Evolutionary conservation across 2,888 invertebrate species (phyloP).

Genomic region (Agrilus biguttatus): DNA sequence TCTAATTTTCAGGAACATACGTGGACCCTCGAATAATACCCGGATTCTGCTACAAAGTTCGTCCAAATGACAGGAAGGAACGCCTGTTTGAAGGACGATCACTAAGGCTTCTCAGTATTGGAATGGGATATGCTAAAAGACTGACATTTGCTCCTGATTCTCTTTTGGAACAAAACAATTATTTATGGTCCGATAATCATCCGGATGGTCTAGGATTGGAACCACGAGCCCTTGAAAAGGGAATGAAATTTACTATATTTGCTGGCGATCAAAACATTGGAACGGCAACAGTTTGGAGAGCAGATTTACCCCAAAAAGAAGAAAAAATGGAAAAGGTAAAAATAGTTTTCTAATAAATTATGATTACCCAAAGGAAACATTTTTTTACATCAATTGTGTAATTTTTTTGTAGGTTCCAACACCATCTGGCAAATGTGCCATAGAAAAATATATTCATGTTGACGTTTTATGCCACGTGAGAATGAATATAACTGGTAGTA

Average conservation of each 20-base stretch:
- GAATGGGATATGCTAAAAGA: constrained; percentile 64
- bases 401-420: constrained; percentile 22
- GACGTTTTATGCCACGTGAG: constrained; percentile 54
- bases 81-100: constrained; percentile 52
- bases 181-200: constrained; percentile 66
- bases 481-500: constrained; percentile 42
- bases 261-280: constrained; percentile 45
- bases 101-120: constrained; percentile 46
- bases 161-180: constrained; percentile 44
- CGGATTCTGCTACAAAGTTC: constrained; percentile 58
- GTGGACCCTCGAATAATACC: constrained; percentile 57
- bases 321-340: constrained; percentile 43
- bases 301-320: constrained; percentile 52
- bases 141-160: constrained; percentile 56
- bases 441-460: constrained; percentile 51
- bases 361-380: not conserved
- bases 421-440: constrained; percentile 28
- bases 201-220: constrained; percentile 58
- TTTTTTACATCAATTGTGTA: constrained; percentile 1
- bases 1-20: constrained; percentile 42
- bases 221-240: constrained; percentile 48
- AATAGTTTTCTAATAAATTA: not conserved
- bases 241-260: constrained; percentile 48
- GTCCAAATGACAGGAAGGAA: constrained; percentile 48
- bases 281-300: constrained; percentile 51